phyloP scores from a whole-genome alignment of 2,888 invertebrate species.

The Heliconius cydno region DNA sequence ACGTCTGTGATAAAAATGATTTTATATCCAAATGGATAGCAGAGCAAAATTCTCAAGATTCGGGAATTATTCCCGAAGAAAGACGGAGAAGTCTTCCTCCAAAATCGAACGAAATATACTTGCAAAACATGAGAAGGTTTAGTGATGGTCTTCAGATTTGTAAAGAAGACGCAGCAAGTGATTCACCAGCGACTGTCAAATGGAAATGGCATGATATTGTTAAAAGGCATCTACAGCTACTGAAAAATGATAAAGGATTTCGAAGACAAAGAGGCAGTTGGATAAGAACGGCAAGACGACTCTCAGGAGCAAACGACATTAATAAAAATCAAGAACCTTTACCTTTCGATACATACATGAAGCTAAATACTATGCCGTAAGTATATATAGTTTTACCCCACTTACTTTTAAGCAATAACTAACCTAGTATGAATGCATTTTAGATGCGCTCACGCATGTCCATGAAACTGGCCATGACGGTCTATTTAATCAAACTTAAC shows the following conservation, averaged over 20 bases:
- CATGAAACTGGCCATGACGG: constrained; percentile 58
- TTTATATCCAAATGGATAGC: constrained; percentile 82
- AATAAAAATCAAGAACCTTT: constrained; percentile 66
- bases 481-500: constrained; percentile 64
- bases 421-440: constrained; percentile 44
- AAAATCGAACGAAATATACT: constrained; percentile 79
- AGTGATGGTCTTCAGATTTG: constrained; percentile 81
- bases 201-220: constrained; percentile 83
- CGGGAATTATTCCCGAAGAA: constrained; percentile 74
- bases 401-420: constrained; percentile 31
- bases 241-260: constrained; percentile 78
- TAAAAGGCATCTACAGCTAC: constrained; percentile 76
- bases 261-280: constrained; percentile 78
- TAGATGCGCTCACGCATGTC: constrained; percentile 54
- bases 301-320: constrained; percentile 69
- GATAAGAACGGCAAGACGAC: constrained; percentile 76
- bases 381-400: constrained; percentile 52
- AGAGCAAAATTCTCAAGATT: constrained; percentile 78
- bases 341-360: constrained; percentile 75
- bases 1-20: constrained; percentile 82
- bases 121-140: constrained; percentile 79
- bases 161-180: constrained; percentile 81
- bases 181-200: constrained; percentile 79
- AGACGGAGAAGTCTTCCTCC: constrained; percentile 79
- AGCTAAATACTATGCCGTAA: constrained; percentile 79